Percentiles rank a stretch among this genome's conserved stretches.
Conservation (phyloP, 2,888 invertebrate species). For the Keiferia lycopersicella region DNA sequence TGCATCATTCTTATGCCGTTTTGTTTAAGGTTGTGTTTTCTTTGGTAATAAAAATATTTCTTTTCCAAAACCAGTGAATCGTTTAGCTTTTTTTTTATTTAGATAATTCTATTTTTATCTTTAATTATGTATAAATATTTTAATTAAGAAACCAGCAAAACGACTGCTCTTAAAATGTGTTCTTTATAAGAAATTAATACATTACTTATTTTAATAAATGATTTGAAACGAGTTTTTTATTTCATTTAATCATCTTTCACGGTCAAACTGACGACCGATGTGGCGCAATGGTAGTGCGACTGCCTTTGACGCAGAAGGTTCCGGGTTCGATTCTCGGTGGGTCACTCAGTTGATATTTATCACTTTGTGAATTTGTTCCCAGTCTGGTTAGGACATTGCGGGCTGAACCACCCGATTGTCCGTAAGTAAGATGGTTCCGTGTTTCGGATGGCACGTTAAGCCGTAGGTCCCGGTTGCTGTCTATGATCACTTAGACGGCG, state of each 20-base stretch:
- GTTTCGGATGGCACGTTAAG: too few species aligned
- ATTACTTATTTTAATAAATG: conserved; percentile 81
- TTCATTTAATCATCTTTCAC: background rate
- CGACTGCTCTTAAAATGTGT: conserved; percentile 76
- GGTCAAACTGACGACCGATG: background rate
- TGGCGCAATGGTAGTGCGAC: too few species aligned
- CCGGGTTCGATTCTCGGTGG: too few species aligned
- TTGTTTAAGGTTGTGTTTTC: conserved; percentile 45
- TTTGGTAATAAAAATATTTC: conserved; percentile 40
- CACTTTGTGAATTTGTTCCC: too few species aligned
- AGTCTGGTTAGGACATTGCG: too few species aligned
- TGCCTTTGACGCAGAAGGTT: too few species aligned
- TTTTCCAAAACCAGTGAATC: conserved; percentile 19
- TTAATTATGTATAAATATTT: conserved; percentile 32
- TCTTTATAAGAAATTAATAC: conserved; percentile 74
- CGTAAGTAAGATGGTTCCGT: too few species aligned
- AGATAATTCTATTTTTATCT: conserved; percentile 21
- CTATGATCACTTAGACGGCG: too few species aligned
- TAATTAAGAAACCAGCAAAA: conserved; percentile 55
- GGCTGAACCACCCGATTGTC: too few species aligned
- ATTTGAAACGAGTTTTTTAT: conserved; percentile 55
- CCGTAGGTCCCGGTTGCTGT: too few species aligned
- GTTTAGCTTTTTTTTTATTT: conserved; percentile 9
- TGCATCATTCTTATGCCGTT: conserved; percentile 20
- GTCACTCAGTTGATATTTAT: too few species aligned